Conservation (phyloP, 2,888 invertebrate genomes). For the Folsomia candida region DNA sequence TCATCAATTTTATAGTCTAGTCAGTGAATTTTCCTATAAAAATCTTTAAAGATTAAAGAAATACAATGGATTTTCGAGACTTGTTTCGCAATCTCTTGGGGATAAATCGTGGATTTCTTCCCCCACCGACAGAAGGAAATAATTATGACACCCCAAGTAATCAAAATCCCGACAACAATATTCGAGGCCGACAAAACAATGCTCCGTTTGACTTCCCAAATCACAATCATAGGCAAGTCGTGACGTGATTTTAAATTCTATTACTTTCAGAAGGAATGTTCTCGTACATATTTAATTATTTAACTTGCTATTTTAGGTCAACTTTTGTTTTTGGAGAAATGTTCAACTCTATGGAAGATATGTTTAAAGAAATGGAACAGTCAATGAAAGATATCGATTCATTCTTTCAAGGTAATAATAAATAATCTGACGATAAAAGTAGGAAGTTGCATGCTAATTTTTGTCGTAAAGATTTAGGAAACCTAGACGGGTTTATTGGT, state of each 20-base stretch:
- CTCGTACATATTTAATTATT: background rate
- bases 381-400: slow-evolving; percentile 19
- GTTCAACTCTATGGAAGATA: slow-evolving; percentile 18
- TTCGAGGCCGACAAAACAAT: background rate
- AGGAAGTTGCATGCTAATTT: background rate
- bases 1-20: too few relatives aligned
- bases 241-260: background rate
- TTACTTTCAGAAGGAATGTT: too few relatives aligned
- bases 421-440: background rate
- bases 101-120: background rate
- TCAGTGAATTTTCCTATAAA: too few relatives aligned
- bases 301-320: too few relatives aligned
- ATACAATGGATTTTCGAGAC: background rate
- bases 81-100: background rate
- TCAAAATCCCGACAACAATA: background rate
- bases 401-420: slow-evolving; percentile 18
- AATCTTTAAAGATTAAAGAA: too few relatives aligned
- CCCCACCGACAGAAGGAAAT: background rate
- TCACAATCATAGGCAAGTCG: background rate
- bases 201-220: background rate
- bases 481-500: background rate
- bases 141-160: background rate
- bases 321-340: background rate
- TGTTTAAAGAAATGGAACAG: slow-evolving; percentile 28
- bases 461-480: background rate